Percentiles rank a stretch among this genome's conserved stretches.
Evolutionary conservation across 2,797 vertebrate species (phyloP).

Genomic region (Scleropages formosus): DNA sequence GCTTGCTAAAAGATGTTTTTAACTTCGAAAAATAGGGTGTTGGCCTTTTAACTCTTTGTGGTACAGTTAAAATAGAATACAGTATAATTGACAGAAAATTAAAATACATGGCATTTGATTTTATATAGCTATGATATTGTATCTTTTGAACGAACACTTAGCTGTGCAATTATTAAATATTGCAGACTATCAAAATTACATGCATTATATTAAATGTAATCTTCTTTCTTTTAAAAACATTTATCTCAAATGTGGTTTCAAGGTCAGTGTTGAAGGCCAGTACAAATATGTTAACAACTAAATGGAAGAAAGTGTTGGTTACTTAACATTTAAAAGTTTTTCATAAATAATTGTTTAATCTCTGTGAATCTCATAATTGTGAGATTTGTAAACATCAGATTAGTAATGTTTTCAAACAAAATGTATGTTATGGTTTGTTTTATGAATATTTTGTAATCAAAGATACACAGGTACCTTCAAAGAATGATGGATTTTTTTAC

Average conservation of each 20-base stretch:
- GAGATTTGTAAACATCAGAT: too few relatives aligned
- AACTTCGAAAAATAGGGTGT: conserved; percentile 77
- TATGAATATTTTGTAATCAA: too few relatives aligned
- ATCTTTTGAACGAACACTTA: conserved; percentile 8
- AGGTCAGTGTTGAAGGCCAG: conserved; percentile 25
- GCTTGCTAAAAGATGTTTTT: conserved; percentile 56
- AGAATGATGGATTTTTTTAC: too few relatives aligned
- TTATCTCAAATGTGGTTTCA: conserved; percentile 12
- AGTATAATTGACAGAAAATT: conserved; percentile 36
- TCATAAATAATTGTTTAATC: neutral
- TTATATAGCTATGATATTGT: conserved; percentile 33
- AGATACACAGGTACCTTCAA: too few relatives aligned
- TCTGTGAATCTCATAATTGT: neutral
- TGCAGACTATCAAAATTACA: conserved; percentile 10
- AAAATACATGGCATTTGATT: conserved; percentile 29
- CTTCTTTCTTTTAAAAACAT: neutral
- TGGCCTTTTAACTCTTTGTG: conserved; percentile 82
- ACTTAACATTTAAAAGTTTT: conserved; percentile 23
- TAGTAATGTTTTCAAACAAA: too few relatives aligned
- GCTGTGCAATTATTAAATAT: conserved; percentile 24
- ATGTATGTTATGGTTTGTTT: too few relatives aligned
- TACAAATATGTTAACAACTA: conserved; percentile 10
- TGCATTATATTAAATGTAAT: conserved; percentile 7
- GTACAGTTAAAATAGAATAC: conserved; percentile 46
- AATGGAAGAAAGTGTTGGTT: conserved; percentile 4